These are phyloP conservation scores for Taxidea taxus DNA, from an alignment of 2,113 vertebrate species.

Conservation along the genomic window DNA sequence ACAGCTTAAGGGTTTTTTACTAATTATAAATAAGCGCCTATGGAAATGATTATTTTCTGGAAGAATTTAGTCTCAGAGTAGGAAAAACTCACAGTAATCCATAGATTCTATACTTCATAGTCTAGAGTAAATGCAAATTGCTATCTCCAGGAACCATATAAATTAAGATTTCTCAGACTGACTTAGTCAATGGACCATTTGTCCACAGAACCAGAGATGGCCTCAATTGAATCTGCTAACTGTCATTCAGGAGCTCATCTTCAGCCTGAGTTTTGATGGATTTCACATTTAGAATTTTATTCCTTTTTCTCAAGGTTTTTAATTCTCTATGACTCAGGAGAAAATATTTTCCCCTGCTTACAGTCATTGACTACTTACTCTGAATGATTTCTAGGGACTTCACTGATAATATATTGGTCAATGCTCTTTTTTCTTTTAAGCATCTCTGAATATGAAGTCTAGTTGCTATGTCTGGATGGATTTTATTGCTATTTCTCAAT, in stretches of 20 bases:
- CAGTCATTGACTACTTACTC: not conserved
- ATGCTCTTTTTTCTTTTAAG: constrained; percentile 29
- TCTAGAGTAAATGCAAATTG: not conserved
- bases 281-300: not conserved
- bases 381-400: not conserved
- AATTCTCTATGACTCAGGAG: not conserved
- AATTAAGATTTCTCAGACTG: not conserved
- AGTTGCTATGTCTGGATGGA: not conserved
- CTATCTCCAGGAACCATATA: not conserved
- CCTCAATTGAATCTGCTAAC: not conserved
- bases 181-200: not conserved
- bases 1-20: not conserved
- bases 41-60: not conserved
- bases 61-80: not conserved
- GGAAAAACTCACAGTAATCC: not conserved
- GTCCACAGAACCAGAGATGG: not conserved
- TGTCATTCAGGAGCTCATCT: not conserved
- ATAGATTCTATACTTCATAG: not conserved
- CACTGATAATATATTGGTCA: not conserved
- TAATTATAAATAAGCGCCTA: not conserved
- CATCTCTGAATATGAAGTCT: not conserved
- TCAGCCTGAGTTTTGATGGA: not conserved
- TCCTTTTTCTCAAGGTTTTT: not conserved
- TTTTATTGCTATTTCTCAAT: constrained; percentile 6
- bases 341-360: not conserved